phyloP scores from a whole-genome alignment of 2,888 invertebrate species.

The Spodoptera exigua region DNA sequence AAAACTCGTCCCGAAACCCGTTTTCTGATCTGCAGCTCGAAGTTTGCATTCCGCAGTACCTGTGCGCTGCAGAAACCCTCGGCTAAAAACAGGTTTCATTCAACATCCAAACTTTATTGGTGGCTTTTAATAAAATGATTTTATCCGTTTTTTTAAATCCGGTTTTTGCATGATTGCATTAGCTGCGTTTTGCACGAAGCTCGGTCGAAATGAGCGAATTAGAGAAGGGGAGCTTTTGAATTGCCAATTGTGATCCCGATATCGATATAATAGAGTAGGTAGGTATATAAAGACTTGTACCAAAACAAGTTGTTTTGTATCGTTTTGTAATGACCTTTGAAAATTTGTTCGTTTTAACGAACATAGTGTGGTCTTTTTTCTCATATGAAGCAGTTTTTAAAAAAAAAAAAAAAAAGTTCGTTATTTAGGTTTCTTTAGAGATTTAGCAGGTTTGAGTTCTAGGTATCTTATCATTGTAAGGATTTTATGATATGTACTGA shows the following conservation, averaged over 20 bases:
- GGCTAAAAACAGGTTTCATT: constrained; percentile 65
- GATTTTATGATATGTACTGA: no score
- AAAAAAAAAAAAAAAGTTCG: no score
- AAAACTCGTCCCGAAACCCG: constrained; percentile 70
- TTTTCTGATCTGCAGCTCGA: constrained; percentile 73
- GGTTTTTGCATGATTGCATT: constrained; percentile 60
- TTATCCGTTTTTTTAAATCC: constrained; percentile 51
- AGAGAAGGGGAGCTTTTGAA: constrained; percentile 56
- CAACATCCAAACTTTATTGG: constrained; percentile 54
- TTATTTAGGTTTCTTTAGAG: no score
- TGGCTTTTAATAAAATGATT: constrained; percentile 44
- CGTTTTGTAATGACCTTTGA: constrained; percentile 38
- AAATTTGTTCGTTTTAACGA: constrained; percentile 36
- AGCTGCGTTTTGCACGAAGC: constrained; percentile 65
- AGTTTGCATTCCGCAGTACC: constrained; percentile 82
- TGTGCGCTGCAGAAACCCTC: constrained; percentile 75
- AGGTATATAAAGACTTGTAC: constrained; percentile 18
- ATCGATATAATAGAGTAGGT: constrained; percentile 46
- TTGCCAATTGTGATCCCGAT: constrained; percentile 59
- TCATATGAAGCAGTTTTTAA: background rate
- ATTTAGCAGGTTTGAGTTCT: no score
- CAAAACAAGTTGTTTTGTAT: constrained; percentile 39
- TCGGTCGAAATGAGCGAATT: constrained; percentile 61
- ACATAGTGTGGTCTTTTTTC: constrained; percentile 14
- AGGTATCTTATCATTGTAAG: no score